Base-by-base conservation (phyloP, 2,888 invertebrate species). In the Ceraclea dissimilis region DNA sequence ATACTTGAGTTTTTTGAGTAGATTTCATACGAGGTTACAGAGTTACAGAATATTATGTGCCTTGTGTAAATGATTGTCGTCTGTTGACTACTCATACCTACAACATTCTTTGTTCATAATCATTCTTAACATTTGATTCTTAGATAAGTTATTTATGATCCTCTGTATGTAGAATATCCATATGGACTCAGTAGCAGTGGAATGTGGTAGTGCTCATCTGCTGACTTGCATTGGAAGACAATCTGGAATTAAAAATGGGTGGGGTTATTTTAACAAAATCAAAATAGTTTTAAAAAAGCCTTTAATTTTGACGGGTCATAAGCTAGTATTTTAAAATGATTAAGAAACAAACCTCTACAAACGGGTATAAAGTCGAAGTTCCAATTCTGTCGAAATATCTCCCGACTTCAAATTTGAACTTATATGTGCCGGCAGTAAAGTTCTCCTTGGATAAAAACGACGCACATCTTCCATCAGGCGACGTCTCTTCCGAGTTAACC, bases 101-200 rank as follows among this genome's bases (percentile, higher is more conserved):
- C 13, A 39, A 8, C 4, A 8, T 39, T 39, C 11, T 8, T 8
- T 39, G 4, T 39, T 39, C 5, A 39, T n/a, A 8, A 8, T 4
- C 4, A 39, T 39, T 8, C 13, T 13, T 39, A 13, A 5, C 5
- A 39, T 8, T 39, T 2, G 2, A 39, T 39, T 39, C 13, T 39
- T 39, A 4, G 16, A 8, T 39, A n/a, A n/a, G n/a, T 39, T 39
- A 2, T 39, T 39, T 39, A 84, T 63, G 80, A 78, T 54, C 88
- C 89, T 64, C 86, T 78, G 67, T 90, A 90, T 0, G 89, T 90
- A 1, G 87, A 81, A 66, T 88, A 90, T 17, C 89, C 86, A 69
- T 79, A 89, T 0, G 89, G 88, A 64, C 82, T 87, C 19, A 90
- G 70, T 19, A 90, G 72, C 49, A 90, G 70, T 0, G 90, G 89